Evolutionary conservation across 2,888 invertebrate genomes (phyloP).

Genomic region (Ophion ellenae): DNA sequence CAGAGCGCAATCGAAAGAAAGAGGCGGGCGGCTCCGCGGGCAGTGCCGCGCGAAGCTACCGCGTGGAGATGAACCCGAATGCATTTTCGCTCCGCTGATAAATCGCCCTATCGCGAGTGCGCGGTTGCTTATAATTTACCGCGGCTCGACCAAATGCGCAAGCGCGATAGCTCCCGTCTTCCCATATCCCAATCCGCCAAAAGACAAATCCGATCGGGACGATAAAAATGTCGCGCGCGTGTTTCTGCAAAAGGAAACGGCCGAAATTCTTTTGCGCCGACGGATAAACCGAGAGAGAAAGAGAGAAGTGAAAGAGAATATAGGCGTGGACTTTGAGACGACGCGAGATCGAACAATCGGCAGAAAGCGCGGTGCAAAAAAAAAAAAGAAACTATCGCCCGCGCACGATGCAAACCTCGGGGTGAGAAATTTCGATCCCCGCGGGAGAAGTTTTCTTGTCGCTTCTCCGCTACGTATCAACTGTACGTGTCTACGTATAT

Average conservation of each 20-base stretch:
- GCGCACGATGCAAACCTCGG: conserved; percentile 29
- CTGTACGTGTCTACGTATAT: neutral
- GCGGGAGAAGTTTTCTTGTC: conserved; percentile 11
- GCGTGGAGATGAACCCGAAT: conserved; percentile 35
- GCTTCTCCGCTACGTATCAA: neutral
- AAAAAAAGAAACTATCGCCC: conserved; percentile 20
- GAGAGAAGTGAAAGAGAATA: neutral
- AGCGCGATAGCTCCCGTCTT: conserved; percentile 31
- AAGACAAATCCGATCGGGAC: conserved; percentile 59
- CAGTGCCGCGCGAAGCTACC: neutral
- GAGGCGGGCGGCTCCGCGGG: conserved; percentile 12
- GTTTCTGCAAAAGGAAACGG: conserved; percentile 59
- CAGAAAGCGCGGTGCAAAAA: conserved; percentile 43
- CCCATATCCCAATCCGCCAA: conserved; percentile 43
- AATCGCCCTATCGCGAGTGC: conserved; percentile 37
- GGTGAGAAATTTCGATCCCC: conserved; percentile 44
- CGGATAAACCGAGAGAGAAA: neutral
- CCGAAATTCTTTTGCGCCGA: conserved; percentile 43
- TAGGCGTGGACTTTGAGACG: conserved; percentile 28
- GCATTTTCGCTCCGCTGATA: conserved; percentile 52
- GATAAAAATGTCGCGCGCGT: conserved; percentile 50
- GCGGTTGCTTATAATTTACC: conserved; percentile 53
- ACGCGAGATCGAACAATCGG: conserved; percentile 16
- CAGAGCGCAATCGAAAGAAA: conserved; percentile 45
- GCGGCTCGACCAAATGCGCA: conserved; percentile 44